These are phyloP conservation scores for Drosophila prosaltans DNA, from an alignment of 1,140 invertebrate species.

Conservation along the genomic window DNA sequence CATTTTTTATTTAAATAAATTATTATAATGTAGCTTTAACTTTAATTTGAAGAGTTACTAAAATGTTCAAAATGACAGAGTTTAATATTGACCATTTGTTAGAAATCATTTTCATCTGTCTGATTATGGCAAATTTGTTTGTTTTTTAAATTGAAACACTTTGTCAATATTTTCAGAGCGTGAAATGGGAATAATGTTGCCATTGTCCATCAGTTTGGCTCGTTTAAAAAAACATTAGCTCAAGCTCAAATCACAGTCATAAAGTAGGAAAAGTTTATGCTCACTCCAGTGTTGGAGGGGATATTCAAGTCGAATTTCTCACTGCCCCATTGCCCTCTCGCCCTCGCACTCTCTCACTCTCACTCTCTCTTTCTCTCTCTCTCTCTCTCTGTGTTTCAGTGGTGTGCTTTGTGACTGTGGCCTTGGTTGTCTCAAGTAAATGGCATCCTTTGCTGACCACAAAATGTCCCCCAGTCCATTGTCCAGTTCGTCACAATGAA, in stretches of 20 bases:
- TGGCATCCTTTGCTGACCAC: conserved; percentile 42
- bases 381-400: neutral
- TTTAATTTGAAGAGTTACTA: too few species aligned
- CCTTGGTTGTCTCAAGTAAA: conserved; percentile 33
- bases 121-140: neutral
- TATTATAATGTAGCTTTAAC: too few species aligned
- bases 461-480: conserved; percentile 50
- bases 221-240: conserved; percentile 78
- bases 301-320: neutral
- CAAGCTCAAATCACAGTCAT: conserved; percentile 44
- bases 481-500: conserved; percentile 78
- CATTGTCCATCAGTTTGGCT: conserved; percentile 29
- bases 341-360: too few species aligned
- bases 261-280: conserved; percentile 54
- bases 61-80: too few species aligned
- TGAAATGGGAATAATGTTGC: neutral
- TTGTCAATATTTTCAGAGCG: conserved; percentile 16
- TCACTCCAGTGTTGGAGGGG: neutral
- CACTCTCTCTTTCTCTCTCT: neutral
- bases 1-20: too few species aligned
- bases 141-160: neutral
- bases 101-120: neutral
- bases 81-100: neutral
- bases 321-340: conserved; percentile 3
- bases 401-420: neutral